phyloP scores from a whole-genome alignment of 2,797 vertebrate genomes.

The Anguilla obscura region DNA sequence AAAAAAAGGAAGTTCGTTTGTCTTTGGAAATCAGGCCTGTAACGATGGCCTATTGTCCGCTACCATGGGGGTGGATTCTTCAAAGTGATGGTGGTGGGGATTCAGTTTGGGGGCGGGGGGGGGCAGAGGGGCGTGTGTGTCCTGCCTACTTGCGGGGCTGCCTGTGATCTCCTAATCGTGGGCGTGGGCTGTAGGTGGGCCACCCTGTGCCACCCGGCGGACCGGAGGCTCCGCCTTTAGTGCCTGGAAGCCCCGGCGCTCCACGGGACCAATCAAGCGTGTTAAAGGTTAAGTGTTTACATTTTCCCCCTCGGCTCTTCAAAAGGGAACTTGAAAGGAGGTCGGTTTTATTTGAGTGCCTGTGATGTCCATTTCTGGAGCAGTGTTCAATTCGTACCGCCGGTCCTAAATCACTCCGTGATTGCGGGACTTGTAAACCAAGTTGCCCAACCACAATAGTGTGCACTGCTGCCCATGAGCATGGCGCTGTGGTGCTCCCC shows the following conservation, averaged over 20 bases:
- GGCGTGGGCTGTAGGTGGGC: constrained; percentile 5
- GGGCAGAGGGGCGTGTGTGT: constrained; percentile 46
- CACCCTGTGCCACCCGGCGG: neutral
- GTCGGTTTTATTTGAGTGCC: constrained; percentile 28
- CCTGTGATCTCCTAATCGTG: constrained; percentile 43
- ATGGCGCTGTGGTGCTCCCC: neutral
- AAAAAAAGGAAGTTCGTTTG: constrained; percentile 15
- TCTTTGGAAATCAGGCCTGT: constrained; percentile 25
- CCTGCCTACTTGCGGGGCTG: constrained; percentile 27
- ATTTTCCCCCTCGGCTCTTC: neutral
- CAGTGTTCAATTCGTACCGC: neutral
- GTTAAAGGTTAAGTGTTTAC: constrained; percentile 16
- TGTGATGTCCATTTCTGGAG: neutral
- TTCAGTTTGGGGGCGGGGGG: constrained; percentile 41
- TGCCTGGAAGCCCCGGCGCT: neutral
- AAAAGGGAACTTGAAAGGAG: neutral
- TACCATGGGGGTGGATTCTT: constrained; percentile 46
- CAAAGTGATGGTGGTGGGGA: constrained; percentile 57
- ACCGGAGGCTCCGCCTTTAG: neutral
- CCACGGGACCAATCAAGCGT: neutral
- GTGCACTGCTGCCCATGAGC: neutral
- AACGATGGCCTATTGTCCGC: constrained; percentile 56
- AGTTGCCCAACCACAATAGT: neutral
- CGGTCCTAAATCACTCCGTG: neutral
- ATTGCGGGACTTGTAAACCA: neutral